Base-by-base conservation (phyloP, 2,797 vertebrate species). In the Myotis findleyi region DNA sequence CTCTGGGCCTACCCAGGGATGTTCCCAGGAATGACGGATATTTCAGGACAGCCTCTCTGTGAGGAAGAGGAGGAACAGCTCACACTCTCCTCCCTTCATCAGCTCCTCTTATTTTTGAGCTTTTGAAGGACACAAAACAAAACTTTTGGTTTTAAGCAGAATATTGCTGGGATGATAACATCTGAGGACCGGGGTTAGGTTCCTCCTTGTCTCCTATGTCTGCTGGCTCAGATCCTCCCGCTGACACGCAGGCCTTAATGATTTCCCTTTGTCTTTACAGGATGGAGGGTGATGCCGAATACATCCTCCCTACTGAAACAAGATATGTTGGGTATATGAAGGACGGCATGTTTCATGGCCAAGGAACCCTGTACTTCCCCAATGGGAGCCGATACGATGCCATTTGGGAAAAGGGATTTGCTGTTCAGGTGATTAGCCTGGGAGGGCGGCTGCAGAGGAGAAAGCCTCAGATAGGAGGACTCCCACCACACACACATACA, bases 281-380 rank as follows among this genome's bases (percentile, higher is more conserved):
- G 98, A 99, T 99, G 99, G 99, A 99, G 86, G 99, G 99, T 17
- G 38, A 81, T 10, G 99, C 99, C 2, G 97, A 97, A 68, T 99
- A 99, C 97, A 98, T 96, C 21, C 98, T 99, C 89, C 98, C 99
- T 6, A 99, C 99, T 0, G 98, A 98, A 49, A 99, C 99, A 3
- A 98, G 97, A 96, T 99, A 99, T 93, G 98, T 98, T 7, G 99
- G 99, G 16, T 95, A 98, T 57, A 98, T 99, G 98, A 99, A 98
- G 98, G 99, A 99, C 11, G 99, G 99, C 71, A 98, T 99, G 99
- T 99, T 99, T 82, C 99, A 99, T n/a, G 99, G 99, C n/a, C 95
- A 98, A 93, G 99, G 99, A 94, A 98, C 98, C 53, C 98, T 99
- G 79, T 93, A 98, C 93, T 99, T 99, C 97, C 98, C 98, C 86